These are phyloP conservation scores for Lepidonotus clava DNA, from an alignment of 2,888 invertebrate species.

Conservation along the genomic window DNA sequence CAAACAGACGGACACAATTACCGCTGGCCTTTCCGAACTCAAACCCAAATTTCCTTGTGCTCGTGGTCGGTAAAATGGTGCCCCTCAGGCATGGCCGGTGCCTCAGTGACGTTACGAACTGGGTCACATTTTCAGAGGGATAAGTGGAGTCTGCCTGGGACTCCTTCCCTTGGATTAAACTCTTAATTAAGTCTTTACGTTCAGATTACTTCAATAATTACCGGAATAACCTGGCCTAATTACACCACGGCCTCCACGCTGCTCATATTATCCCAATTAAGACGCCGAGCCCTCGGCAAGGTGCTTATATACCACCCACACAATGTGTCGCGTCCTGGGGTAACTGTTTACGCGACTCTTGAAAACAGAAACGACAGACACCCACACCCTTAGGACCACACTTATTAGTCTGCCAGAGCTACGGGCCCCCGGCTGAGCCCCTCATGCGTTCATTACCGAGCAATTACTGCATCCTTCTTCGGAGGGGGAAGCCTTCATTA, in stretches of 20 bases:
- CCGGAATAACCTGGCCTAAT: neutral
- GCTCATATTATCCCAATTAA: neutral
- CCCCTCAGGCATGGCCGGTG: too few relatives aligned
- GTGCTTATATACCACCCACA: neutral
- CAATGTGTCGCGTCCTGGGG: neutral
- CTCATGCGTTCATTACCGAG: neutral
- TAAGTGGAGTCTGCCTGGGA: neutral
- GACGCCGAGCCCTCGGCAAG: neutral
- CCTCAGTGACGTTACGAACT: too few relatives aligned
- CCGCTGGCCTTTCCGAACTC: too few relatives aligned
- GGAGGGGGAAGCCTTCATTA: neutral
- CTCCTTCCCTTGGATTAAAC: neutral
- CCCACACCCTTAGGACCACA: neutral
- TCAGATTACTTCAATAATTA: neutral
- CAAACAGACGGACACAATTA: too few relatives aligned
- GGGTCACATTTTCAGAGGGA: neutral
- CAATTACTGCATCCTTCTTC: conserved; percentile 1
- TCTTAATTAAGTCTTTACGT: conserved; percentile 2
- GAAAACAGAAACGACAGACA: conserved; percentile 1
- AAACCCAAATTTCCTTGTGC: too few relatives aligned
- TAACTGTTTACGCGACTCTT: neutral
- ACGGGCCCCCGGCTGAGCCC: neutral
- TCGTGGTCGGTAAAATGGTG: too few relatives aligned
- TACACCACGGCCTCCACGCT: neutral
- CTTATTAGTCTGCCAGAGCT: neutral